Evolutionary conservation across 2,797 vertebrate species (phyloP), one percentile per base, ranked within the genome.

Genomic region (Avahi laniger): DNA sequence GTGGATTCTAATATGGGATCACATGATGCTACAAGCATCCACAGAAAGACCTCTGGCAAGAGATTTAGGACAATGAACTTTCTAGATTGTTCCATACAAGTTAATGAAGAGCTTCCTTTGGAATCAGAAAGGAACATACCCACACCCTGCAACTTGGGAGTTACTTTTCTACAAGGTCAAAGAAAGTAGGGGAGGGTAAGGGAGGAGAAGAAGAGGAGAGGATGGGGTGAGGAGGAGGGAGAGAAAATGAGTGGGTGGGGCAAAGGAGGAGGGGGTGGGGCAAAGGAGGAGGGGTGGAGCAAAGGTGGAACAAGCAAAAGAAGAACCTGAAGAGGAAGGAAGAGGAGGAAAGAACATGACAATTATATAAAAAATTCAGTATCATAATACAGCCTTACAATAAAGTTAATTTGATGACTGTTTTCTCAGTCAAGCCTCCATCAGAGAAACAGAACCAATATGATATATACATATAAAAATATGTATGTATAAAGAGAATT

Each of bases 131-230:
- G 22, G 17, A 33, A 10, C 2, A 18, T 46, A 15, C 0, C 18
- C 33, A 35, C 38, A 11, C 0, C 17, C 26, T 80, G n/a, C 35
- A 18, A 72, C 12, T 67, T 41, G n/a, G 17, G 38, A 46, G 24
- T 78, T 65, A n/a, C 20, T 76, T 59, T 92, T 86, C 18, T 83
- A 11, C 6, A 86, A 48, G 1, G 1, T 69, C 26, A 72, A 69
- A 48, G 48, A 28, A 70, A 22, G 35, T 41, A 14, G 35, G 5
- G 10, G 41, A 43, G 4, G 1, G 35, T 12, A 14, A 12, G 24
- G 13, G 78, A 9, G 35, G 15, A n/a, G 15, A 24, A 10, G 14
- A 38, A 1, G 4, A 6, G 1, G 5, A 30, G 2, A 6, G 3
- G 9, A 41, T 1, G 20, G 22, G 22, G 7, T 7, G 63, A 20